Base-by-base conservation (phyloP, 2,797 vertebrate species). In the Cetoscarus ocellatus region DNA sequence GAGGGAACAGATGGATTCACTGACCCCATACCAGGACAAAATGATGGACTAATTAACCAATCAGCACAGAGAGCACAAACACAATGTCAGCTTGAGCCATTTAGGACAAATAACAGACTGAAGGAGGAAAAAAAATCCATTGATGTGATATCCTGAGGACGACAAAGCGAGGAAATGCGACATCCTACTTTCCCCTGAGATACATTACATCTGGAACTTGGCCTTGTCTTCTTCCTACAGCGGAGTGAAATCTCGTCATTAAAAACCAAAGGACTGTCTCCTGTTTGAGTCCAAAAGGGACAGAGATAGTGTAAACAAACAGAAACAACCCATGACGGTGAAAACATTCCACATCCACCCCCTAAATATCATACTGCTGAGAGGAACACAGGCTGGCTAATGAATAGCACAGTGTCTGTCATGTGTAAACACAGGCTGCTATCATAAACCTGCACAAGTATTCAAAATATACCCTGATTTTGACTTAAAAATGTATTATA, bases 1-100 rank as follows among this genome's bases (percentile, higher is more conserved):
- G 14, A 65, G 60, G 57, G 68, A 88, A 77, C 87, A 89, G 83
- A 89, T 85, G 88, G 91, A 75, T 69, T 69, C 11, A 44, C 27
- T 65, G 75, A 86, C 76, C 75, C 63, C 85, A 81, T 63, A 72
- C 73, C 43, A 27, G 44, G 77, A 72, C 3, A 18, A 79, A 61
- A 7, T 27, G 39, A 38, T 60, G 67, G 61, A 80, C 60, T 70
- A 65, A 81, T 76, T 61, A 77, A 66, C 75, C 66, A 83, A 84
- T 83, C 67, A 56, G 48, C 77, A 57, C 52, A 59, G 18, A 71
- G 63, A 67, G 56, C 19, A 52, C 15, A 44, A 51, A 60, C 76
- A 58, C 66, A 67, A 65, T 3, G 45, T 50, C 40, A 55, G 66
- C 54, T 17, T 10, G 5, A 50, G 48, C 67, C 52, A 67, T 66